A percentile compares a stretch with the other conserved stretches of the same genome.
Evolutionary conservation across 2,113 vertebrate species (phyloP).

Genomic region (Syngnathus floridae): DNA sequence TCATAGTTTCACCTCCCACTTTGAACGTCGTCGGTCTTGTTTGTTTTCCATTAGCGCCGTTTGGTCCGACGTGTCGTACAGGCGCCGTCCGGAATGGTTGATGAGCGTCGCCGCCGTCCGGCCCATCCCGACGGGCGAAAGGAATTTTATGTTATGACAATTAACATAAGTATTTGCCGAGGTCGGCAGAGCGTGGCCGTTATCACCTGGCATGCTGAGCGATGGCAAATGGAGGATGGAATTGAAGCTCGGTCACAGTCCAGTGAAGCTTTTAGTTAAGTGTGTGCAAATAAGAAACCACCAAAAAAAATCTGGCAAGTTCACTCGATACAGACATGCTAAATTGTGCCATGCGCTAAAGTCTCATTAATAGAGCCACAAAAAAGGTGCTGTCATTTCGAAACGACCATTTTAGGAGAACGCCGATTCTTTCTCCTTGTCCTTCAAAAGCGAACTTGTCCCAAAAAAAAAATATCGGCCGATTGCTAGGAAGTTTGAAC

Average conservation of each 20-base stretch:
- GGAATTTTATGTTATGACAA: neutral
- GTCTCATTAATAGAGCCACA: too few relatives aligned
- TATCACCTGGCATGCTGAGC: constrained; percentile 1
- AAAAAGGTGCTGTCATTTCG: too few relatives aligned
- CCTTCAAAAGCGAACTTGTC: neutral
- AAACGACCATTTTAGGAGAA: neutral
- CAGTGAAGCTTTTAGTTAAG: constrained; percentile 2
- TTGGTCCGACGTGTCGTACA: neutral
- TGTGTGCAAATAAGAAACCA: neutral
- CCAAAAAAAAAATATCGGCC: neutral
- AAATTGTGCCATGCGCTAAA: neutral
- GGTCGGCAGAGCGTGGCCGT: neutral
- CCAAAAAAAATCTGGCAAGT: neutral
- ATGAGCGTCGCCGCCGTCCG: neutral
- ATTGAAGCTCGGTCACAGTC: neutral
- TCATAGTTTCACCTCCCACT: neutral
- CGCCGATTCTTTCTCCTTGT: neutral
- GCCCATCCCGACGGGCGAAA: neutral
- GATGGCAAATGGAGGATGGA: neutral
- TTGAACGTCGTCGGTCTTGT: neutral
- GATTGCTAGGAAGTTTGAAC: neutral
- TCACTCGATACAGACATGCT: neutral
- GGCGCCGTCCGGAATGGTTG: neutral
- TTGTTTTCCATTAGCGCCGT: neutral
- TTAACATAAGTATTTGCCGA: neutral